Percentiles rank a stretch among this genome's conserved stretches.
These are phyloP conservation scores for Megalops cyprinoides DNA, from an alignment of 2,797 vertebrate genomes.

Conservation along the genomic window DNA sequence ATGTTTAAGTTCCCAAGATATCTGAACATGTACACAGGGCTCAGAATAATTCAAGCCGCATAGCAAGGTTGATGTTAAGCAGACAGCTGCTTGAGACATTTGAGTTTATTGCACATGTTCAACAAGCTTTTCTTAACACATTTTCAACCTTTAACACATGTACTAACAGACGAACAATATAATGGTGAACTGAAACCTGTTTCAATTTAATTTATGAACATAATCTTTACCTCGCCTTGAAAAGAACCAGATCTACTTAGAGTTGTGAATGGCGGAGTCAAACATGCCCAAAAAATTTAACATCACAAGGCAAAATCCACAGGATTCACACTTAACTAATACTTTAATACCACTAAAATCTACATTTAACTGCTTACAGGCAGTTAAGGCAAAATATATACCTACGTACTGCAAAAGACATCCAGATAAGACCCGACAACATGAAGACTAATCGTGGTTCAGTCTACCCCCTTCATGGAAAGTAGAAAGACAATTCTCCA, in stretches of 20 bases:
- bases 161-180: no score
- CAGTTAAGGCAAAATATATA: not conserved
- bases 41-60: not conserved
- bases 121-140: not conserved
- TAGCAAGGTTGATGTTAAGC: not conserved
- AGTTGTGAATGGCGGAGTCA: not conserved
- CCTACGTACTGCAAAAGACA: not conserved
- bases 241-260: not conserved
- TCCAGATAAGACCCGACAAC: no score
- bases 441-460: not conserved
- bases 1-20: slow-evolving; percentile 1
- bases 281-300: not conserved
- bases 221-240: not conserved
- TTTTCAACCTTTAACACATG: no score
- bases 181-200: no score
- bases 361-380: no score
- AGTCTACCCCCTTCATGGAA: not conserved
- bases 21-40: not conserved
- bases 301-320: no score
- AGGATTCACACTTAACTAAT: not conserved
- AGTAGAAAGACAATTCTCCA: not conserved
- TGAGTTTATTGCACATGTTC: not conserved
- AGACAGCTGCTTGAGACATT: not conserved
- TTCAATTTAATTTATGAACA: not conserved
- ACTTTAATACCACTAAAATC: not conserved